Evolutionary conservation across 2,797 vertebrate species (phyloP).

Genomic region (Linurgus olivaceus): DNA sequence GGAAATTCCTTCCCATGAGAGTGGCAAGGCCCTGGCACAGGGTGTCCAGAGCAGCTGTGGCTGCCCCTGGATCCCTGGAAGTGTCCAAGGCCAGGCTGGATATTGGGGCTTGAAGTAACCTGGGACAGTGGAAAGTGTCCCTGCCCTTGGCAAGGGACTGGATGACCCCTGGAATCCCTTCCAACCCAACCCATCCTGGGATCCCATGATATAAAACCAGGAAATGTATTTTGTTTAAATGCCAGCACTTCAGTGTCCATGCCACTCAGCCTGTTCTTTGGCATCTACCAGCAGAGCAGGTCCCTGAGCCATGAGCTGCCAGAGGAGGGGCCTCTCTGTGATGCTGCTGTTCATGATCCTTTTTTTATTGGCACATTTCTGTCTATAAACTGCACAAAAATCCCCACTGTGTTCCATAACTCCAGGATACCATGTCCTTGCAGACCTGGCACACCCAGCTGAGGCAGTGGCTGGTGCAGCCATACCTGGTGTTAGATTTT

Average conservation of each 20-base stretch:
- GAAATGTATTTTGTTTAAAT: background rate
- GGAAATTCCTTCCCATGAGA: background rate
- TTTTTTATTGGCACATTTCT: background rate
- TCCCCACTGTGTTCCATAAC: rapidly evolving
- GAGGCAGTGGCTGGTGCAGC: background rate
- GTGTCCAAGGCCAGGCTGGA: background rate
- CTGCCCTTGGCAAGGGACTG: background rate
- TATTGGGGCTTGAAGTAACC: rapidly evolving
- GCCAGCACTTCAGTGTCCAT: background rate
- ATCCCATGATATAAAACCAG: background rate
- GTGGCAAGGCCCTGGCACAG: background rate
- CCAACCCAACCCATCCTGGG: background rate
- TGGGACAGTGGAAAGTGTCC: background rate
- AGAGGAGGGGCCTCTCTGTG: background rate
- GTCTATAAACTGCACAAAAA: background rate
- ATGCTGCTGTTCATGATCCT: rapidly evolving
- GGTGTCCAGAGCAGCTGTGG: background rate
- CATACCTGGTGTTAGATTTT: rapidly evolving
- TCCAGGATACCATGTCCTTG: background rate
- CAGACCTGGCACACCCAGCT: background rate
- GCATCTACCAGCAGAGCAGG: background rate
- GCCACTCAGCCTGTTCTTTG: background rate
- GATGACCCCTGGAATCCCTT: background rate
- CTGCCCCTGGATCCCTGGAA: background rate
- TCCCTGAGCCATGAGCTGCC: background rate